Base-by-base conservation (phyloP, 2,797 vertebrate species). In the Megaceryle alcyon region DNA sequence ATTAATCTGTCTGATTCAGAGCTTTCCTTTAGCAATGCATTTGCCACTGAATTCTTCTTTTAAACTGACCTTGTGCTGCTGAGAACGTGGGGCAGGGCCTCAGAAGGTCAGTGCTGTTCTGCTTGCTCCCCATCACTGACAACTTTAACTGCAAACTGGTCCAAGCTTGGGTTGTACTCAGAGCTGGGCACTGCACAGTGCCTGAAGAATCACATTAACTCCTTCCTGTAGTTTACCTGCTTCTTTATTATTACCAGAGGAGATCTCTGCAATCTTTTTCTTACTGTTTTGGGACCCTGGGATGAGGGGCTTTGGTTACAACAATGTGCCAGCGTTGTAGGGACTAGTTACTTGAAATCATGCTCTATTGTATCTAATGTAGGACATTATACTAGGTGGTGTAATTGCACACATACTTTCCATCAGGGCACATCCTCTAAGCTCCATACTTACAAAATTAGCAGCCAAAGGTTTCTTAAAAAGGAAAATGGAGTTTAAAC, bases 61-160 rank as follows among this genome's bases (percentile, higher is more conserved):
- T 81, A 37, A 51, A 29, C 10, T 43, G 65, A 9, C 44, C 33
- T 35, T n/a, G 28, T 69, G 15, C 43, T 57, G 39, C 41, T 39
- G 54, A 29, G 44, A 51, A 43, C 2, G 1, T 26, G 39, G 57
- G 31, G 31, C 29, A 82, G 57, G 48, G 19, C 33, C 28, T 77
- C 23, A 35, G 43, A 22, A 64, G 39, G 33, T 59, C 43, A 16
- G 37, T 7, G 33, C 17, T 37, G 26, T 19, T 61, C 53, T 56
- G 25, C 39, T 51, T 53, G 39, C 31, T 77, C 6, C 11, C 37
- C 1, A 1, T 8, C n/a, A 39, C 3, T 10, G 21, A 29, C 1
- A 0, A 48, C 48, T 61, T 73, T 21, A 43, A 43, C 60, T 35
- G 23, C 17, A 57, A 37, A 7, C 44, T 31, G 33, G 21, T 20